Base-by-base conservation (phyloP, 2,888 invertebrate genomes). In the Brenthis ino region DNA sequence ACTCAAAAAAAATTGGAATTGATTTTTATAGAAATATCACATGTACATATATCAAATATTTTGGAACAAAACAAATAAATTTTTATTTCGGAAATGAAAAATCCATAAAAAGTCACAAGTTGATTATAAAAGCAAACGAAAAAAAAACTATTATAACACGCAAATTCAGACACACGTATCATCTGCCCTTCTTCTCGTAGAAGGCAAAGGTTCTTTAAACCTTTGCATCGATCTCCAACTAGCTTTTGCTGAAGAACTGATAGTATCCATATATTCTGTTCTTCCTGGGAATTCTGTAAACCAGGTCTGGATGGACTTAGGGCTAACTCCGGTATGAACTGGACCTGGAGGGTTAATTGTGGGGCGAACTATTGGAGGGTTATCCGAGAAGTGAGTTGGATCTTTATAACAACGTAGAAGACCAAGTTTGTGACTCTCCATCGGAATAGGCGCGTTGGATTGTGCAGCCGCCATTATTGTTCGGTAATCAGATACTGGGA, bases 191-290 rank as follows among this genome's bases (percentile, higher is more conserved):
- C 94, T 83, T 67, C 95, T 88, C 0, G 94, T 94, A 0, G 95
- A 95, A 0, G 95, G 94, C 85, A 94, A 83, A 0, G 95, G 95
- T 73, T 95, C 94, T 56, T 93, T 91, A 76, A 89, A 95, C 73
- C 95, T 93, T 78, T 95, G 95, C 80, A 94, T 94, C 58, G 94
- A 94, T 63, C 93, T 92, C 82, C 94, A 93, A 70, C 94, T 94
- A 1, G 93, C 93, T 65, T 94, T 84, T 0, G 94, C 95, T n/a
- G 94, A 81, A 50, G 94, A 93, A 74, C 94, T 94, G 67, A 94
- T 93, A 0, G 93, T 94, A 72, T 95, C 95, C 88, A 88, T 88
- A 74, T 95, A 96, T 77, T 95, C 95, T 0, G 94, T 93, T 51
- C 94, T 86, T 0, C 95, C 95, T 0, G 94, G 94, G 76, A 85